Percentiles rank a stretch among this genome's conserved stretches.
phyloP scores from a whole-genome alignment of 2,113 vertebrate species.

The Pithys albifrons region DNA sequence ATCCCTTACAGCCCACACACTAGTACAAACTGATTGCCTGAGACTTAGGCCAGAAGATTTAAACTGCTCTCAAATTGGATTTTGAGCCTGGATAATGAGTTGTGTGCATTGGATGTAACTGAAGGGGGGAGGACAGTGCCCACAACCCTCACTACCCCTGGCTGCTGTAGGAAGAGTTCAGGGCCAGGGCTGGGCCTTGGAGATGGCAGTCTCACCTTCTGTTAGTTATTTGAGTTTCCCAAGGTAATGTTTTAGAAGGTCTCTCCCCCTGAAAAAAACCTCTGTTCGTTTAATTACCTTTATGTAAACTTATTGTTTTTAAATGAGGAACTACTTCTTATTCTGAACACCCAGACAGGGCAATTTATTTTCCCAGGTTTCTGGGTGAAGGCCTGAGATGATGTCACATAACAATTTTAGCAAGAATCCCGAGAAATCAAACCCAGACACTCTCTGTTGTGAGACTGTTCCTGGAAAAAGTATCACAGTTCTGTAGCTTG shows the following conservation, averaged over 20 bases:
- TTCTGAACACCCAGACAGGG: neutral
- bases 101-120: neutral
- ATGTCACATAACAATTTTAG: neutral
- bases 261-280: neutral
- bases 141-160: neutral
- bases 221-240: neutral
- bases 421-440: slow-evolving; percentile 7
- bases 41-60: neutral
- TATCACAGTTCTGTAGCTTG: neutral
- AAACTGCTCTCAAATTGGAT: neutral
- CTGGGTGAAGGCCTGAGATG: neutral
- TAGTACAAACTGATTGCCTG: neutral
- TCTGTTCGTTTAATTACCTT: neutral
- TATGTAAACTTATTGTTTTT: neutral
- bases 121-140: neutral
- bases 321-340: neutral
- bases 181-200: neutral
- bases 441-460: neutral
- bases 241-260: neutral
- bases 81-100: neutral
- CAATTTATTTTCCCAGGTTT: slow-evolving; percentile 34
- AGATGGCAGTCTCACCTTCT: neutral
- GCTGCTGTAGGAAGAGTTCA: neutral
- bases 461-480: neutral
- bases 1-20: neutral